Percentiles rank a stretch among this genome's conserved stretches.
Conservation (phyloP, 2,113 vertebrate genomes). For the Cygnus atratus region DNA sequence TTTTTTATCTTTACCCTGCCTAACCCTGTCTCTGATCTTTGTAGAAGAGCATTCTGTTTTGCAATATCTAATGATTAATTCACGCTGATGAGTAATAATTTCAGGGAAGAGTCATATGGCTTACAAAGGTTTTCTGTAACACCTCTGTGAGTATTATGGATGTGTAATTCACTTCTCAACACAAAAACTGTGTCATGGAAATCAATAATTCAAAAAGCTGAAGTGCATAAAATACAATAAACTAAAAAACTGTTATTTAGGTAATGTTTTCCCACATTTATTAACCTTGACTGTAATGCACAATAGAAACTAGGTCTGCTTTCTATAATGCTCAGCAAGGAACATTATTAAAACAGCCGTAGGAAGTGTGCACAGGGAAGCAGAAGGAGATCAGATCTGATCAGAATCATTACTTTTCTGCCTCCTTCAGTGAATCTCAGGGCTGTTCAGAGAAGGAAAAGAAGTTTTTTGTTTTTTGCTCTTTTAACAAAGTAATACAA, state of each 20-base stretch:
- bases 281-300: not conserved
- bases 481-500: not conserved
- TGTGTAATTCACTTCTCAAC: not conserved
- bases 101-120: not conserved
- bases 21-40: not conserved
- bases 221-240: not conserved
- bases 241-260: not conserved
- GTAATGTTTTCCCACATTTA: not conserved
- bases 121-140: not conserved
- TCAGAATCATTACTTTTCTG: not conserved
- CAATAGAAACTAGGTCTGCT: not conserved
- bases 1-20: not conserved
- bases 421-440: not conserved
- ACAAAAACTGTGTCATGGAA: not conserved
- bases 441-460: not conserved
- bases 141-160: not conserved
- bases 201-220: not conserved
- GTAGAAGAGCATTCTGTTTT: not conserved
- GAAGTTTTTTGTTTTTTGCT: not conserved
- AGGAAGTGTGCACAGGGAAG: not conserved
- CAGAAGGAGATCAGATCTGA: not conserved
- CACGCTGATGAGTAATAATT: not conserved
- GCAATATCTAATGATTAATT: not conserved
- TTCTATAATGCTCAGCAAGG: not conserved
- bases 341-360: not conserved